Evolutionary conservation across 2,888 invertebrate genomes (phyloP).

Genomic region (Lasioglossum morio): DNA sequence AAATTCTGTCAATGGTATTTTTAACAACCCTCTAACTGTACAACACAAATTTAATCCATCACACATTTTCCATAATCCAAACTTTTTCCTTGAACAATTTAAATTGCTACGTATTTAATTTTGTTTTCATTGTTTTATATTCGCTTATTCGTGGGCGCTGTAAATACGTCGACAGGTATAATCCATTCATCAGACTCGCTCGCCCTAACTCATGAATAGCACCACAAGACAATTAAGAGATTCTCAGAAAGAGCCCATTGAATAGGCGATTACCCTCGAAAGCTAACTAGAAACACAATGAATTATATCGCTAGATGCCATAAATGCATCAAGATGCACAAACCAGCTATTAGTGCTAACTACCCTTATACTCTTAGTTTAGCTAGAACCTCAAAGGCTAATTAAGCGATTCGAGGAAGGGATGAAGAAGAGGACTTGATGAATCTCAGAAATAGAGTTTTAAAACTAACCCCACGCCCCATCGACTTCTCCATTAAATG

Average conservation of each 20-base stretch:
- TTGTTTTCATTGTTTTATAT: not conserved
- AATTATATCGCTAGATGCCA: not conserved
- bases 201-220: not conserved
- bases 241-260: not conserved
- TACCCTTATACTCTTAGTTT: not conserved
- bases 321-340: not conserved
- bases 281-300: not conserved
- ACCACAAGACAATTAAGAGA: not conserved
- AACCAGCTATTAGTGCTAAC: not conserved
- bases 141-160: not conserved
- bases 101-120: too few relatives aligned
- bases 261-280: not conserved
- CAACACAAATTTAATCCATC: not conserved
- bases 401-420: not conserved
- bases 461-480: not conserved
- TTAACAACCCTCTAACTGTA: not conserved
- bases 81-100: not conserved
- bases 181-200: not conserved
- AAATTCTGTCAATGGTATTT: not conserved
- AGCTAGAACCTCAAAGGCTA: not conserved
- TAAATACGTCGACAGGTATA: not conserved
- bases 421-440: not conserved
- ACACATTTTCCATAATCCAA: not conserved
- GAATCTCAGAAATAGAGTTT: not conserved
- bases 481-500: not conserved